Conservation (phyloP, 2,797 vertebrate species). For the Microctenopoma lineatum region DNA sequence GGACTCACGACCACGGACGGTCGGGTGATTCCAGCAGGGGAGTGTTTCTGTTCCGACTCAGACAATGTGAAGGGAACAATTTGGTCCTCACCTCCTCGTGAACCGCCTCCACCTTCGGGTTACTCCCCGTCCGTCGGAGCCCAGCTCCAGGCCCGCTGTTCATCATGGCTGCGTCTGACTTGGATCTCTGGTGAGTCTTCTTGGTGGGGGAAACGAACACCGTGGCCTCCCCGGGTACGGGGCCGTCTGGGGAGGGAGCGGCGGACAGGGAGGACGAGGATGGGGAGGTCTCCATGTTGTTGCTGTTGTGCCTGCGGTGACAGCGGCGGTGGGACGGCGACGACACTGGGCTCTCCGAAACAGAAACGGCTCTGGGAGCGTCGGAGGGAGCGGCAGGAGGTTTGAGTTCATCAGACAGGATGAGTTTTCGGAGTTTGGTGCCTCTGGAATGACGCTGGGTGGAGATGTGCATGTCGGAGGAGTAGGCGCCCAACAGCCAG, state of each 20-base stretch:
- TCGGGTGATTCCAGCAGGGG: no score
- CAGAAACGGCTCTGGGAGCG: not conserved
- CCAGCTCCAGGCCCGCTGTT: constrained; percentile 86
- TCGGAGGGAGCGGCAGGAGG: constrained; percentile 81
- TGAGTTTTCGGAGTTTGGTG: constrained; percentile 91
- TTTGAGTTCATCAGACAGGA: constrained; percentile 94
- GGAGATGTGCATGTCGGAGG: constrained; percentile 99
- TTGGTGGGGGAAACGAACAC: constrained; percentile 89
- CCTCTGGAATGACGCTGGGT: constrained; percentile 95
- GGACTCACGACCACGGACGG: no score
- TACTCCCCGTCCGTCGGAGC: constrained; percentile 92
- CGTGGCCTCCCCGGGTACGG: constrained; percentile 70
- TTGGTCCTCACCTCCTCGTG: constrained; percentile 89
- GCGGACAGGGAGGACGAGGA: constrained; percentile 50
- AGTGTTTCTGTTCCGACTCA: no score
- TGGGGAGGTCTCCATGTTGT: constrained; percentile 37
- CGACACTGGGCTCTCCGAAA: constrained; percentile 63
- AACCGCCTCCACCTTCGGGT: constrained; percentile 91
- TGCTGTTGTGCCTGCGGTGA: constrained; percentile 67
- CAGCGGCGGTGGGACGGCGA: constrained; percentile 48
- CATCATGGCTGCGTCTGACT: constrained; percentile 90
- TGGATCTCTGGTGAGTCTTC: constrained; percentile 95
- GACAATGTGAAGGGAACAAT: no score
- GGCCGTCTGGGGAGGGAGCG: not conserved
- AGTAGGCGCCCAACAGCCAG: constrained; percentile 92